Conservation (phyloP, 2,113 vertebrate species). For the Talpa occidentalis region DNA sequence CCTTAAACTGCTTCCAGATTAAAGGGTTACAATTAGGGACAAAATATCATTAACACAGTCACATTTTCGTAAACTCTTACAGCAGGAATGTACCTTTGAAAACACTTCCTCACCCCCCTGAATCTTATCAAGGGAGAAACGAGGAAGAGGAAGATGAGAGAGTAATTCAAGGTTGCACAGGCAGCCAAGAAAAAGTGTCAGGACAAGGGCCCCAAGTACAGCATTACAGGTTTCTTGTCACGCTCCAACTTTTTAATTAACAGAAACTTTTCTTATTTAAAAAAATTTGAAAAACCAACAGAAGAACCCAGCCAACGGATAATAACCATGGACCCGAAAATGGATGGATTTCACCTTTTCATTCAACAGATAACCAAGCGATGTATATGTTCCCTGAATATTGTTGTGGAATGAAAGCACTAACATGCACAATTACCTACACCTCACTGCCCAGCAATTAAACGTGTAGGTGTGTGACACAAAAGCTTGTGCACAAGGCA, state of each 20-base stretch:
- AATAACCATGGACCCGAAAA: background rate
- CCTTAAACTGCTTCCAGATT: conserved; percentile 6
- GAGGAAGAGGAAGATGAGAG: background rate
- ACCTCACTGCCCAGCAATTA: background rate
- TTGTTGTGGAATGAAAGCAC: background rate
- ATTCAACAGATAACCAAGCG: background rate
- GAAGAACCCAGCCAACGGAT: background rate
- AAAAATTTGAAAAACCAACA: background rate
- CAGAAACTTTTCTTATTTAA: background rate
- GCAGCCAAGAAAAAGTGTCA: background rate
- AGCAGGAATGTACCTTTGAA: background rate
- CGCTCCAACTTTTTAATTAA: background rate
- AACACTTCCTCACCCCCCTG: background rate
- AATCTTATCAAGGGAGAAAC: background rate
- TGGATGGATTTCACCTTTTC: background rate
- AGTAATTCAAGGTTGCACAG: background rate
- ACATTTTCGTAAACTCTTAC: background rate
- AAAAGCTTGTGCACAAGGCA: background rate
- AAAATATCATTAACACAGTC: background rate
- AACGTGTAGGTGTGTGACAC: background rate
- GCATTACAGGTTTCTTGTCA: background rate
- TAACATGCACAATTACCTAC: background rate
- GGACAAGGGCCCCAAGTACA: background rate
- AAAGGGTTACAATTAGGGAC: background rate
- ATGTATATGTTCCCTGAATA: background rate